Evolutionary conservation across 2,113 vertebrate genomes (phyloP), one percentile per base, ranked within the genome.

Genomic region (Nestor notabilis): DNA sequence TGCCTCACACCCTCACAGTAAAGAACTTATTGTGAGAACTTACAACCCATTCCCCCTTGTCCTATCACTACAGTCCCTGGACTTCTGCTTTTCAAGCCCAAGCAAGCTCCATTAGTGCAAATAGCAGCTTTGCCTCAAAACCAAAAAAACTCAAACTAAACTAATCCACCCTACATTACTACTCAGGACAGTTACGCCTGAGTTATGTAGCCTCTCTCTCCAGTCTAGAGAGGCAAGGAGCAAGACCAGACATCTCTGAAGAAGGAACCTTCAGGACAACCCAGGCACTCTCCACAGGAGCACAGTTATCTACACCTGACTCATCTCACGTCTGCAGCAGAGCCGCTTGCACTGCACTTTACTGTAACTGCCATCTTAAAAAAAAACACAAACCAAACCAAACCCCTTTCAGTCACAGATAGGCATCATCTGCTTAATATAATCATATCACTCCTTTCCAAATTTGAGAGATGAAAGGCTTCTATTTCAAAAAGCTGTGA

Each of bases 401-500:
- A 94, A 15, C 41, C 61, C 39, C 52, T 43, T 90, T 92, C 74
- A 71, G 77, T 75, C 50, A 63, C 43, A 89, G 89, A 95, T 44
- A 91, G 66, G 69, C 60, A 93, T 96, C 83, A 89, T 68, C 64
- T 81, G 33, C 83, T 82, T 84, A 70, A 74, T 78, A 56, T 18
- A 94, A 87, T 61, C 19, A 1, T 75, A 93, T 71, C 61, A 5
- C 37, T 87, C 56, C 89, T 64, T 78, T 89, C 93, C 86, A 92
- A 87, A 92, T 19, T 41, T 0, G 0, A 79, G 86, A 86, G 83
- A 95, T 87, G 74, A 97, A 95, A 95, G 86, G 56, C 61, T 85
- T 87, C 89, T 47, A 86, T 78, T 86, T 83, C 76, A 76, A 82
- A 93, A 96, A 95, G 80, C 61, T 88, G 89, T 37, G 77, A 94